phyloP scores from a whole-genome alignment of 2,797 vertebrate species.

The Mallotus villosus region DNA sequence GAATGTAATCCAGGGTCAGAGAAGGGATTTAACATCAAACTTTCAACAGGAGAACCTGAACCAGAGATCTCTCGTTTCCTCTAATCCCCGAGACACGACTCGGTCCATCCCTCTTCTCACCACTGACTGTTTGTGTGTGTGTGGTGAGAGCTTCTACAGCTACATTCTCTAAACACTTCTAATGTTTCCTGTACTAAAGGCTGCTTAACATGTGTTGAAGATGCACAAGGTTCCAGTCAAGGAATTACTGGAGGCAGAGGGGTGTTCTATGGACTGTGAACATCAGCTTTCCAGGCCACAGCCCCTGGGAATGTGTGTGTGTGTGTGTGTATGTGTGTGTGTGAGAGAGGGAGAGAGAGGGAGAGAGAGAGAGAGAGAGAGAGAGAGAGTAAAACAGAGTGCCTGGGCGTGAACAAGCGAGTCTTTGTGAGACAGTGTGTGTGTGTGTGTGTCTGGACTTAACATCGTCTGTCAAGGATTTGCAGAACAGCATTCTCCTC shows the following conservation, averaged over 20 bases:
- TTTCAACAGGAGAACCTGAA: conserved; percentile 2
- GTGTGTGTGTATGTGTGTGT: background rate
- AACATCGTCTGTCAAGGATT: background rate
- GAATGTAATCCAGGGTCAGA: background rate
- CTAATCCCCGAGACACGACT: background rate
- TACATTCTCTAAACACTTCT: background rate
- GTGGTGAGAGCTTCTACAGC: background rate
- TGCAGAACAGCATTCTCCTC: background rate
- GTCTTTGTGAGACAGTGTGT: background rate
- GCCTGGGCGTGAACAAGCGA: too few relatives aligned
- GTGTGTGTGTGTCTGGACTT: background rate
- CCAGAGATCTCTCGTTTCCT: background rate
- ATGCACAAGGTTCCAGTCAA: background rate
- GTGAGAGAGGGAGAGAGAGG: background rate
- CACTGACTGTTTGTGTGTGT: background rate
- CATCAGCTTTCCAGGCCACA: background rate
- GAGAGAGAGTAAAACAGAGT: too few relatives aligned
- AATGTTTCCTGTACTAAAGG: background rate
- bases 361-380: too few relatives aligned
- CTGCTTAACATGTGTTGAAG: background rate
- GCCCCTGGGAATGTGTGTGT: conserved; percentile 1
- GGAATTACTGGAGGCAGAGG: background rate
- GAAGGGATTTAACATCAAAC: conserved; percentile 7
- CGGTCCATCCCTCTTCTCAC: background rate
- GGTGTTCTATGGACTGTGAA: conserved; percentile 8